Evolutionary conservation across 2,888 invertebrate species (phyloP), one percentile per base, ranked within the genome.

Genomic region (Temnothorax unifasciatus): DNA sequence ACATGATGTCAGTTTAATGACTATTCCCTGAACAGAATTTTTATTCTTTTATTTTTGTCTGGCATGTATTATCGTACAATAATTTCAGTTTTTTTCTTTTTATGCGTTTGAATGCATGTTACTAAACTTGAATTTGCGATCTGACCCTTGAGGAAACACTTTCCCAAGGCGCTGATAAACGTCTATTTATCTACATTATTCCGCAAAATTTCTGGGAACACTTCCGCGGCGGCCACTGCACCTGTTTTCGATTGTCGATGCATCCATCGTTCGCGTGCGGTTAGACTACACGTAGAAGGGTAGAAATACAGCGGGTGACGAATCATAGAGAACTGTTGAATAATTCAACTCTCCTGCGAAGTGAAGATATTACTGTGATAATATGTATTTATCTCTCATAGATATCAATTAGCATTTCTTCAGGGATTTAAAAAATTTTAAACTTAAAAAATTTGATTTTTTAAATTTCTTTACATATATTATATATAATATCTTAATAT

Each of bases 231-330:
- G 84, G 81, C 69, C 77, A 82, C 61, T 84, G 71, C 83, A 84
- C 68, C 87, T 68, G 86, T 77, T 83, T 84, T 83, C 73, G 81
- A 84, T 87, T 75, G 81, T 25, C 54, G 9, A 57, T 64, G 25
- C 29, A 82, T 64, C 6, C 34, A 41, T 59, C 38, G 29, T 41
- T n/a, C 52, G 3, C 57, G 11, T 71, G 18, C 34, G 9, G 25
- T 47, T 44, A 34, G 34, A 63, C 21, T 63, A 29, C 41, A 52
- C 8, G 0, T 44, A 21, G n/a, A 75, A 21, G 38, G 3, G 1
- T 38, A 63, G 63, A 29, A n/a, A 4, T n/a, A 61, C 44, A 59
- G 13, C 6, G 15, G 34, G 34, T 59, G 5, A 15, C 6, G 18
- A 38, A 76, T 76, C 34, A 64, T 25, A 2, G 21, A 66, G 21